A percentile compares a stretch with the other conserved stretches of the same genome.
These are phyloP conservation scores for Drosophila leonis DNA, from an alignment of 2,888 invertebrate species.

Conservation along the genomic window DNA sequence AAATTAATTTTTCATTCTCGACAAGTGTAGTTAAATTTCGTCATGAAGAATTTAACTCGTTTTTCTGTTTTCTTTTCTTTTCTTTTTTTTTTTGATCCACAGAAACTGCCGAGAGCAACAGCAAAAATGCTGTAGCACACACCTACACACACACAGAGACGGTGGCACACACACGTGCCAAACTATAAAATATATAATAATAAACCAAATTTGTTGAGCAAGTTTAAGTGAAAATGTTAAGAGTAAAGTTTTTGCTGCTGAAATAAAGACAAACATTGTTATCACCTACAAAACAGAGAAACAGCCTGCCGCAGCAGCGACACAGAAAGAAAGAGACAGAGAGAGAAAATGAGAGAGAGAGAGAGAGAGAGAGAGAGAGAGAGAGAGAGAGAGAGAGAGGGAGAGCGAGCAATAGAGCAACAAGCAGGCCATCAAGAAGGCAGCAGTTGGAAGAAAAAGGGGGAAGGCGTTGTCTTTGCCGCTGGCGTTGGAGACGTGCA, in stretches of 20 bases:
- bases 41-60: slow-evolving; percentile 1
- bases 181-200: slow-evolving; percentile 81
- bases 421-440: slow-evolving; percentile 34
- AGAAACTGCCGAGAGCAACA: slow-evolving; percentile 53
- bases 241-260: slow-evolving; percentile 73
- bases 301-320: slow-evolving; percentile 44
- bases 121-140: slow-evolving; percentile 17
- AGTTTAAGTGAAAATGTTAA: slow-evolving; percentile 81
- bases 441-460: not conserved
- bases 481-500: slow-evolving; percentile 60
- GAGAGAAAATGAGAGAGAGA: not conserved
- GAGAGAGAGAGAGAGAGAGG: not conserved
- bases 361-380: not conserved
- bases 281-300: slow-evolving; percentile 79
- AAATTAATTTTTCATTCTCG: slow-evolving; percentile 19
- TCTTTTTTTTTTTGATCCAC: not conserved
- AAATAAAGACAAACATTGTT: slow-evolving; percentile 83
- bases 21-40: slow-evolving; percentile 30
- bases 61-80: not conserved
- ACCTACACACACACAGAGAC: slow-evolving; percentile 14
- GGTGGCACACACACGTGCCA: slow-evolving; percentile 58
- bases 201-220: slow-evolving; percentile 79
- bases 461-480: slow-evolving; percentile 29
- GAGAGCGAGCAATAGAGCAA: slow-evolving; percentile 25
- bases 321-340: not conserved